Evolutionary conservation across 2,113 vertebrate species (phyloP).

Genomic region (Urocynchramus pylzowi): DNA sequence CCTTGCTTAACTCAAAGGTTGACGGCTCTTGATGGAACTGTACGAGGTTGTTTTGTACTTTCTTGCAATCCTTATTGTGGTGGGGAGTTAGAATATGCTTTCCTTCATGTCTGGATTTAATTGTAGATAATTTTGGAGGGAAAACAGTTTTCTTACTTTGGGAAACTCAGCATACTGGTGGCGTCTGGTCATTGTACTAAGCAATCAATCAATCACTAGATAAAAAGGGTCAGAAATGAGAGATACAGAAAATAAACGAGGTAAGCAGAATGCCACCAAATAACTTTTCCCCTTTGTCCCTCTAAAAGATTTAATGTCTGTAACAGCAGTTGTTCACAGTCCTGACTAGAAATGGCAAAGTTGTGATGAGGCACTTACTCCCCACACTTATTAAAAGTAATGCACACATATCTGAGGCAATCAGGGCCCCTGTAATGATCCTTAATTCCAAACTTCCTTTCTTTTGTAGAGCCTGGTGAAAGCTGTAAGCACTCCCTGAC

Average conservation of each 20-base stretch:
- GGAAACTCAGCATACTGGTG: background rate
- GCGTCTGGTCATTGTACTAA: conserved; percentile 15
- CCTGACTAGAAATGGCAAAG: background rate
- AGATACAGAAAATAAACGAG: background rate
- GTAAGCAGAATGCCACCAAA: background rate
- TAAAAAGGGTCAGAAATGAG: conserved; percentile 5
- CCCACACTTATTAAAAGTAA: background rate
- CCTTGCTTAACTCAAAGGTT: background rate
- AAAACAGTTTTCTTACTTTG: background rate
- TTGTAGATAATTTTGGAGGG: conserved; percentile 1
- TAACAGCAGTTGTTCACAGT: background rate
- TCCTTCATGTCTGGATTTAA: conserved; percentile 22
- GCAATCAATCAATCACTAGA: conserved; percentile 23
- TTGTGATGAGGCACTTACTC: background rate
- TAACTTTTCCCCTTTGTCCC: fast-evolving
- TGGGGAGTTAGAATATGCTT: background rate
- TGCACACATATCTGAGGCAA: background rate
- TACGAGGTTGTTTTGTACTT: background rate
- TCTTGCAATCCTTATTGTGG: background rate
- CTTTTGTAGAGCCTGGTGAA: background rate
- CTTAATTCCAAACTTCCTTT: conserved; percentile 50
- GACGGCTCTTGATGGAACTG: background rate
- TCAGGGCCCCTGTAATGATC: background rate
- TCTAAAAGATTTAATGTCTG: background rate
- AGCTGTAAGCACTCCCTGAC: background rate